Evolutionary conservation across 2,797 vertebrate species (phyloP), one percentile per base, ranked within the genome.

Genomic region (Phataginus tetradactyla): DNA sequence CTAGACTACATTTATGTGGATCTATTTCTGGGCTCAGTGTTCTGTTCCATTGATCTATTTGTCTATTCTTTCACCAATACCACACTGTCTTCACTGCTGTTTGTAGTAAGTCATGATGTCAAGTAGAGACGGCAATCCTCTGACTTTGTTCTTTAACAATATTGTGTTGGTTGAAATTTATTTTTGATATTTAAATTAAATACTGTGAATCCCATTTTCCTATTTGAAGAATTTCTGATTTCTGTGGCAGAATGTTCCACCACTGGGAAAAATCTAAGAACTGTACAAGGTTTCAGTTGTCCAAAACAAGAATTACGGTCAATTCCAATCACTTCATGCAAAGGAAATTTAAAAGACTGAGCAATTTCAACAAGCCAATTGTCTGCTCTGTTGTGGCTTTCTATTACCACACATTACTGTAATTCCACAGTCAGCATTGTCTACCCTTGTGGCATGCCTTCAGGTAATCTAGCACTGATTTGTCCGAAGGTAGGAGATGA

Each of bases 131-230:
- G 1, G 39, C 27, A 63, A 25, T 45, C 10, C 10, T 72, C 20
- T 79, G 63, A 74, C 42, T 72, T 55, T 68, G 7, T 69, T 92
- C 6, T 86, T 89, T 45, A 45, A 45, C 23, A 49, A 5, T 27
- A 37, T 7, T 39, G 1, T 29, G 9, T 51, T 74, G 20, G 3
- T 32, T 57, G 74, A 95, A 84, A 63, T 63, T 51, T 57, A 81
- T 29, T 93, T 93, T 57, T 80, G 66, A 61, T 39, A 61, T 29
- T 90, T 81, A 81, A 78, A n/a, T 74, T 86, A 83, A 93, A 84
- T 25, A 15, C 17, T 34, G 0, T 69, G 61, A 90, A 5, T 45
- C 12, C 2, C 3, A 68, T 27, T 21, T 87, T 23, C 20, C 20
- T 74, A 29, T 75, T 49, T 77, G 11, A 90, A 59, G 45, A 34